Evolutionary conservation across 2,888 invertebrate genomes (phyloP).

Genomic region (Drosophila neonasuta): DNA sequence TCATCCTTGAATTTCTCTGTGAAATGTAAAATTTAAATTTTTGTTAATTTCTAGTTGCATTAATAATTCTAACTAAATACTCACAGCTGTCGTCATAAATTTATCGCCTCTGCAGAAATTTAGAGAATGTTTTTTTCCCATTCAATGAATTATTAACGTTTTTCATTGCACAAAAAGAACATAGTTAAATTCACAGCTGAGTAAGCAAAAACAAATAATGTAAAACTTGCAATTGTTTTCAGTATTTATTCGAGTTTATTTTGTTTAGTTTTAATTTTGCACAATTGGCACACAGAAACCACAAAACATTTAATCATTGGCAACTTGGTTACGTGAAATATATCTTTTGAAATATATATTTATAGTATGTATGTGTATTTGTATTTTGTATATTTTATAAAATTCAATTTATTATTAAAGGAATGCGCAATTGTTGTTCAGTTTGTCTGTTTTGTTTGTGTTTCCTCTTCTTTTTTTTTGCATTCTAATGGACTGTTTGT

Average conservation of each 20-base stretch:
- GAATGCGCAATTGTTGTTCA: not conserved
- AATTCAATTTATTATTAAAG: slow-evolving; percentile 24
- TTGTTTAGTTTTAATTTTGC: slow-evolving; percentile 32
- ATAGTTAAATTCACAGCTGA: not conserved
- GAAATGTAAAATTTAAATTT: too few relatives aligned
- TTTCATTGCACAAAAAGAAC: not conserved
- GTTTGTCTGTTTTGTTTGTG: slow-evolving; percentile 6
- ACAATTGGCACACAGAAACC: slow-evolving; percentile 63
- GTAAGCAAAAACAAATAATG: not conserved
- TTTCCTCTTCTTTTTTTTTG: slow-evolving; percentile 6
- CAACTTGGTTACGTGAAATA: slow-evolving; percentile 52
- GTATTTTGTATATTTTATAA: slow-evolving; percentile 18
- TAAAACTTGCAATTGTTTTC: slow-evolving; percentile 10
- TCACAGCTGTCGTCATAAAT: not conserved
- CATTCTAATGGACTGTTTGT: slow-evolving; percentile 13
- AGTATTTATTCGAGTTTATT: slow-evolving; percentile 33
- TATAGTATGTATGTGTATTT: not conserved
- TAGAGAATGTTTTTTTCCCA: not conserved
- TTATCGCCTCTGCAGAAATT: not conserved
- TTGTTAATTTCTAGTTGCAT: not conserved
- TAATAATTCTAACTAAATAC: not conserved
- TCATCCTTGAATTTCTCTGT: too few relatives aligned
- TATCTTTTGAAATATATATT: slow-evolving; percentile 3
- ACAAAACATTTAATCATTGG: slow-evolving; percentile 66
- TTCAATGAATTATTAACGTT: not conserved